Conservation (phyloP, 2,113 vertebrate genomes). For the Baryphthengus martii region DNA sequence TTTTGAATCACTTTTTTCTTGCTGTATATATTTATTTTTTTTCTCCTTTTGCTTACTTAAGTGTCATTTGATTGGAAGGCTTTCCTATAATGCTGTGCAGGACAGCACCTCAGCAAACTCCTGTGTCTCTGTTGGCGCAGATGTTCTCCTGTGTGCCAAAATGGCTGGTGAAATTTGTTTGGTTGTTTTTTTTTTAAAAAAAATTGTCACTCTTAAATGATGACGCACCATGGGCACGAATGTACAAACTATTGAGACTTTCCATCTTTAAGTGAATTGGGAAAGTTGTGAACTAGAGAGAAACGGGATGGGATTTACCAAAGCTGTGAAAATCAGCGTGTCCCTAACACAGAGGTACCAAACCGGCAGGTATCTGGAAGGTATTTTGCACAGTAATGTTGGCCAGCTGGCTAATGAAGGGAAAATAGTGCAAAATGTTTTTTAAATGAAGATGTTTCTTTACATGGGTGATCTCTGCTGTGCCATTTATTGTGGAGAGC, state of each 20-base stretch:
- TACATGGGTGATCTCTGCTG: not conserved
- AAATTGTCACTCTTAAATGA: not conserved
- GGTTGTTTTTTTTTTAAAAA: too few relatives aligned
- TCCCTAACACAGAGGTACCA: not conserved
- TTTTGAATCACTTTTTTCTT: constrained; percentile 8
- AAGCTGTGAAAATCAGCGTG: not conserved
- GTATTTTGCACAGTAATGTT: not conserved
- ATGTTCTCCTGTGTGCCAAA: not conserved
- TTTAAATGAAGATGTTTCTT: not conserved
- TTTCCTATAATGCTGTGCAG: not conserved
- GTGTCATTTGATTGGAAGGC: not conserved
- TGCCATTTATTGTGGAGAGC: not conserved
- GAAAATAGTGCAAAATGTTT: not conserved
- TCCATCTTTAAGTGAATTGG: not conserved
- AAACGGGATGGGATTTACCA: not conserved
- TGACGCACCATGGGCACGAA: not conserved
- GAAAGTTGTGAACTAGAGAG: not conserved
- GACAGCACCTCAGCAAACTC: not conserved
- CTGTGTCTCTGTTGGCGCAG: not conserved
- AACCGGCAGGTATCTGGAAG: not conserved
- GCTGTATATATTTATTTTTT: not conserved
- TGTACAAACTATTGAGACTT: not conserved
- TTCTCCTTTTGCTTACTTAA: not conserved
- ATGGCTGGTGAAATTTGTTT: not conserved
- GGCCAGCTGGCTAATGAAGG: not conserved